Evolutionary conservation across 2,113 vertebrate species (phyloP).

Genomic region (Leptobrachium leishanense): DNA sequence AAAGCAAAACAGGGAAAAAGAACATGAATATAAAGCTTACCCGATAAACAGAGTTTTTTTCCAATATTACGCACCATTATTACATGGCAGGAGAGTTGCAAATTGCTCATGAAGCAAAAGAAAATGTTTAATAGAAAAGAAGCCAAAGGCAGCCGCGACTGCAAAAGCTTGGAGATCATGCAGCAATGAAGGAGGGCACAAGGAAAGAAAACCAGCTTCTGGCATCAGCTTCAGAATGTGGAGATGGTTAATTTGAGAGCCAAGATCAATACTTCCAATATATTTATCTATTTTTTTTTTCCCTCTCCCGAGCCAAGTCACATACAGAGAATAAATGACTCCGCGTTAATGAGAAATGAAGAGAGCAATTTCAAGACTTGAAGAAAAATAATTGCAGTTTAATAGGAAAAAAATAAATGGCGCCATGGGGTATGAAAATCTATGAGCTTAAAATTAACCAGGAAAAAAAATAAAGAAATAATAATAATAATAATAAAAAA

Average conservation of each 20-base stretch:
- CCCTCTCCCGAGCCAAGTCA: conserved; percentile 65
- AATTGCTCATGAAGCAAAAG: conserved; percentile 40
- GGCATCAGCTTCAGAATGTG: conserved; percentile 97
- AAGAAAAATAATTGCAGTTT: conserved; percentile 52
- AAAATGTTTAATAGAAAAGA: conserved; percentile 40
- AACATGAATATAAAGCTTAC: conserved; percentile 7
- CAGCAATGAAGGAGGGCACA: conserved; percentile 56
- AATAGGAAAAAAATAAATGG: conserved; percentile 49
- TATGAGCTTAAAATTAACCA: conserved; percentile 55
- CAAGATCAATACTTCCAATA: conserved; percentile 53
- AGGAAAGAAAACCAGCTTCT: conserved; percentile 82
- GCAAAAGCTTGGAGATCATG: conserved; percentile 58
- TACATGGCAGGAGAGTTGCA: neutral
- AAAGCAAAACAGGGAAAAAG: neutral
- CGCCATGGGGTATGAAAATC: conserved; percentile 68
- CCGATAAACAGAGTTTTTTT: neutral
- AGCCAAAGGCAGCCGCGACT: conserved; percentile 54
- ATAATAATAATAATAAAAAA: neutral
- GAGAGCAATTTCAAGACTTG: conserved; percentile 52
- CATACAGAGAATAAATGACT: conserved; percentile 53
- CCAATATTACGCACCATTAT: conserved; percentile 36
- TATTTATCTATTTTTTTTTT: conserved; percentile 17
- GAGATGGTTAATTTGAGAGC: conserved; percentile 79
- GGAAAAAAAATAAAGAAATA: conserved; percentile 41
- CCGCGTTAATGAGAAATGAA: conserved; percentile 52